Evolutionary conservation across 2,888 invertebrate genomes (phyloP).

Genomic region (Zeuzera pyrina): DNA sequence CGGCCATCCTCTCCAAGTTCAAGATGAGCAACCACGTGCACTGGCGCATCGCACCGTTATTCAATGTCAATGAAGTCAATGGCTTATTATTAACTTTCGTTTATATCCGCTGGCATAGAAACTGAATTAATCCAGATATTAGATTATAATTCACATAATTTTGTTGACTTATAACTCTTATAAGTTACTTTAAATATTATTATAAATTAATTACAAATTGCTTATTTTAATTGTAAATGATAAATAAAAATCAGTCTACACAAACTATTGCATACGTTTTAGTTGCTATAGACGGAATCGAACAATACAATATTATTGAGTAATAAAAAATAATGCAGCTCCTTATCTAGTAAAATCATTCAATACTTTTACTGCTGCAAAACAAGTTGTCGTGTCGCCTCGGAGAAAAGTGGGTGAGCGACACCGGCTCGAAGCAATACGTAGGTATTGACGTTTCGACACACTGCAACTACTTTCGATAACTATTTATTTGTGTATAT

Average conservation of each 20-base stretch:
- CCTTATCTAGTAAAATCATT: too few relatives aligned
- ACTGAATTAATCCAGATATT: neutral
- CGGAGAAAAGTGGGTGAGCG: slow-evolving; percentile 60
- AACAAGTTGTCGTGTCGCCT: slow-evolving; percentile 32
- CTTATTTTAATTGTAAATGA: too few relatives aligned
- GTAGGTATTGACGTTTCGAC: slow-evolving; percentile 32
- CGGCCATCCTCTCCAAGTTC: slow-evolving; percentile 47
- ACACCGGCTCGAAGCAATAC: slow-evolving; percentile 22
- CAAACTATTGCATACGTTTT: too few relatives aligned
- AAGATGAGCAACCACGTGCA: slow-evolving; percentile 37
- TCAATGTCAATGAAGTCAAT: slow-evolving; percentile 42
- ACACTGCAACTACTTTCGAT: slow-evolving; percentile 36
- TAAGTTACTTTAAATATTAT: neutral
- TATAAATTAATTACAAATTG: neutral
- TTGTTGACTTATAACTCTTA: neutral
- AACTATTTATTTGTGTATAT: slow-evolving; percentile 27
- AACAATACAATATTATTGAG: too few relatives aligned
- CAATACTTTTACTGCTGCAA: slow-evolving; percentile 27
- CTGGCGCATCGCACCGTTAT: slow-evolving; percentile 3
- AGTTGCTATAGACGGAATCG: too few relatives aligned
- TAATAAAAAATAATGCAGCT: too few relatives aligned
- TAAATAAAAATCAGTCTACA: too few relatives aligned
- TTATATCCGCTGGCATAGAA: slow-evolving; percentile 18
- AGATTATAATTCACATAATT: neutral
- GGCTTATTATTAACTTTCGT: slow-evolving; percentile 47